A percentile compares a stretch with the other conserved stretches of the same genome.
Evolutionary conservation across 2,113 vertebrate species (phyloP).

Genomic region (Pardalotus punctatus): DNA sequence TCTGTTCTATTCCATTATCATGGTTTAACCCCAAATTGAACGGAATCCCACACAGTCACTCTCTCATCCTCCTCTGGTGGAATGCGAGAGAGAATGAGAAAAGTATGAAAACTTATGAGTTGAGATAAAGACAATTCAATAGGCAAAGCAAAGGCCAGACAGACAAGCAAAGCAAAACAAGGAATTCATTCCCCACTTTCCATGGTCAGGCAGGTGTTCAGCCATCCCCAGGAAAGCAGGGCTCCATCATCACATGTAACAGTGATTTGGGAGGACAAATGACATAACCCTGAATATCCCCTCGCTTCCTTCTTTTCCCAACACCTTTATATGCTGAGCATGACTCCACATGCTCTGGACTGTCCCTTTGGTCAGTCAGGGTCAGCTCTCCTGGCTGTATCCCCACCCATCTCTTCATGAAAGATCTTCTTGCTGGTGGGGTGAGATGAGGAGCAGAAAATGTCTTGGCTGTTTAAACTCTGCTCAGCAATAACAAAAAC

Average conservation of each 20-base stretch:
- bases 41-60: background rate
- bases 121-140: background rate
- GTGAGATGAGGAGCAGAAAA: background rate
- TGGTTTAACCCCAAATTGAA: background rate
- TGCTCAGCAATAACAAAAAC: background rate
- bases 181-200: background rate
- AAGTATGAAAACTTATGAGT: background rate
- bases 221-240: background rate
- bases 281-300: background rate
- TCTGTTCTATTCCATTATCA: accelerated
- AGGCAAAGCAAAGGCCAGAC: background rate
- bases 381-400: background rate
- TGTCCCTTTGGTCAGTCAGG: background rate
- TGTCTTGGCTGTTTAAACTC: background rate
- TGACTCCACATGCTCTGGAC: background rate
- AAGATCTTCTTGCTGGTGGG: no score
- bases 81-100: background rate
- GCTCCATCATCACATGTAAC: background rate
- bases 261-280: background rate
- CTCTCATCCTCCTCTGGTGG: background rate
- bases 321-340: background rate
- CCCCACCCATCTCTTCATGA: no score
- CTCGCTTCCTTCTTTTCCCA: background rate
- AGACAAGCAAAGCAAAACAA: background rate
- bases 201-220: background rate